phyloP scores from a whole-genome alignment of 2,888 invertebrate species.

The Alloplasta piceator region DNA sequence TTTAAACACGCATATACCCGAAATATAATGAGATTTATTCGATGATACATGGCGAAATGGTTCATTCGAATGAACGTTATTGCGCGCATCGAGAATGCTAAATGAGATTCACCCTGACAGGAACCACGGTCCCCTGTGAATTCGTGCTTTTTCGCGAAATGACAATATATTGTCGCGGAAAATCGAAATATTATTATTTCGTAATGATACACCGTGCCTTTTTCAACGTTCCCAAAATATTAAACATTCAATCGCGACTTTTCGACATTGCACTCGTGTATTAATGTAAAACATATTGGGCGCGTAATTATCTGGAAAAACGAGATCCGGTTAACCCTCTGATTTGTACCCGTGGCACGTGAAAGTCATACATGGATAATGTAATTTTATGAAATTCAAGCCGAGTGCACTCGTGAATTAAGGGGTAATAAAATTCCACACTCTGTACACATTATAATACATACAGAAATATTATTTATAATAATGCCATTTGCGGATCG shows the following conservation, averaged over 20 bases:
- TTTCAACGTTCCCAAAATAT: conserved; percentile 6
- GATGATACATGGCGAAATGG: conserved; percentile 26
- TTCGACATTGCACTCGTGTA: conserved; percentile 18
- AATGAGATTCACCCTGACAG: conserved; percentile 46
- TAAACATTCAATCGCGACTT: conserved; percentile 20
- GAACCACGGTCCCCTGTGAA: conserved; percentile 34
- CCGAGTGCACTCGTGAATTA: conserved; percentile 26
- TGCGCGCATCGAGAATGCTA: conserved; percentile 49
- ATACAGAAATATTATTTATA: conserved; percentile 14
- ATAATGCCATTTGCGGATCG: conserved; percentile 14
- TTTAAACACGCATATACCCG: not conserved
- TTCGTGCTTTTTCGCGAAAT: conserved; percentile 11
- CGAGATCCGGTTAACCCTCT: not conserved
- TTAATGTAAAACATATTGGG: conserved; percentile 25
- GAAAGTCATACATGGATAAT: conserved; percentile 1
- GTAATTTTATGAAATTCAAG: conserved; percentile 40
- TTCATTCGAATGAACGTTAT: conserved; percentile 43
- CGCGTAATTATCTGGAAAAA: conserved; percentile 6
- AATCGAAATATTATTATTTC: conserved; percentile 45
- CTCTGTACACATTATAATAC: not conserved
- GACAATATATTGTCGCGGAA: not conserved
- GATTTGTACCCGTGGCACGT: not conserved
- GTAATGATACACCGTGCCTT: not conserved
- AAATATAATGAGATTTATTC: conserved; percentile 50
- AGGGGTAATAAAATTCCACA: conserved; percentile 33